Conservation (phyloP, 2,888 invertebrate species). For the Cephus runcator region DNA sequence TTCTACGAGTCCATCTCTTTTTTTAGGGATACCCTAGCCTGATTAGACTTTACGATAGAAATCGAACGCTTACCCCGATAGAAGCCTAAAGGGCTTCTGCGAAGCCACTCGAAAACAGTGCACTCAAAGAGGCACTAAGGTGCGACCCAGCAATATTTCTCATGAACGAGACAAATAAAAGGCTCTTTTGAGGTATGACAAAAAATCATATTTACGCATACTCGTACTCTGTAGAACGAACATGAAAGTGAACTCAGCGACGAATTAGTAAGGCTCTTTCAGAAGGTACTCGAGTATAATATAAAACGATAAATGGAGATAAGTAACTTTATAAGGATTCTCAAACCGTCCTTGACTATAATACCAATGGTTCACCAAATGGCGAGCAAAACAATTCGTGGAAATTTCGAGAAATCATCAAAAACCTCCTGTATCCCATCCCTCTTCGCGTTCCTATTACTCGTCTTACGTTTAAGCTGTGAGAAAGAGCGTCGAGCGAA, state of each 20-base stretch:
- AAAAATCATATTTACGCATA: not conserved
- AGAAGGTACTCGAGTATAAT: not conserved
- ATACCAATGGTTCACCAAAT: not conserved
- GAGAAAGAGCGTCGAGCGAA: not conserved
- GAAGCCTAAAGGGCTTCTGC: not conserved
- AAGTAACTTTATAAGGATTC: not conserved
- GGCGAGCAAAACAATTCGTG: not conserved
- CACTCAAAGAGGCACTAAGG: not conserved
- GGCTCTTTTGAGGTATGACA: not conserved
- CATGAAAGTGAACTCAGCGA: not conserved
- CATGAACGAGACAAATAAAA: not conserved
- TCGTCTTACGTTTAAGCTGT: not conserved
- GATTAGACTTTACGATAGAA: not conserved
- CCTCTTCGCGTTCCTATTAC: not conserved
- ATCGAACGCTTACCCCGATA: not conserved
- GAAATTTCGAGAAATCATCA: not conserved
- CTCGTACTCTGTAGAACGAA: not conserved
- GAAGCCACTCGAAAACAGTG: not conserved
- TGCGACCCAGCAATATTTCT: not conserved
- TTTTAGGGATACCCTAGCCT: not conserved
- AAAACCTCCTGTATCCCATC: not conserved
- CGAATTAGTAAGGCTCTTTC: not conserved
- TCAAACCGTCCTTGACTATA: not conserved
- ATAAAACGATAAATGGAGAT: not conserved
- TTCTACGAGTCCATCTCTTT: not conserved